Evolutionary conservation across 2,113 vertebrate species (phyloP).

Genomic region (Cynocephalus volans): DNA sequence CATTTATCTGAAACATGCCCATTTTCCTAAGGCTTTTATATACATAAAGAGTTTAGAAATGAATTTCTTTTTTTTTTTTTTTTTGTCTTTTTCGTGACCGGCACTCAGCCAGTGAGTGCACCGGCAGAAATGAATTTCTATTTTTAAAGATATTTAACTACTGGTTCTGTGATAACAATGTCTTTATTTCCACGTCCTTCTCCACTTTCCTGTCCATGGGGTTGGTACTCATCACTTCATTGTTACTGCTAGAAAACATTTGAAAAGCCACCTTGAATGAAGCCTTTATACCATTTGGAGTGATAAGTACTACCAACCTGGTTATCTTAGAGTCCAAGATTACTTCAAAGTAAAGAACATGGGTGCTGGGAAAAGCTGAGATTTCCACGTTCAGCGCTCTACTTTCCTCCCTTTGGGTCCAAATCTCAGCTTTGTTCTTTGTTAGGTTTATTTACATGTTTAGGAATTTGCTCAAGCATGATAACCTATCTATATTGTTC

Average conservation of each 20-base stretch:
- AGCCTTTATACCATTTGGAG: background rate
- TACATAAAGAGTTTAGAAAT: background rate
- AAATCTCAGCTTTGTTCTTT: background rate
- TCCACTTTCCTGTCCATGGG: background rate
- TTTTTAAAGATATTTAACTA: background rate
- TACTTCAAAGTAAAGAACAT: background rate
- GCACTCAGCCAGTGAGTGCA: no score
- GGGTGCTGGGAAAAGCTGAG: background rate
- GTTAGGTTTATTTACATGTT: background rate
- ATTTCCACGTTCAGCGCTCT: accelerated
- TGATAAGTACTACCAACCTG: background rate
- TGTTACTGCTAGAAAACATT: background rate
- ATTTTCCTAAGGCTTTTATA: background rate
- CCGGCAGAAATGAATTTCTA: background rate
- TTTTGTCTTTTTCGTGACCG: no score
- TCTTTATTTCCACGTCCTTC: background rate
- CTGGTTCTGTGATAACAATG: background rate
- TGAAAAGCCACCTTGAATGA: background rate
- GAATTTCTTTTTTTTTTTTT: constrained; percentile 5
- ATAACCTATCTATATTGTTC: background rate
- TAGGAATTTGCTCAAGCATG: background rate
- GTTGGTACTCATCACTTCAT: background rate
- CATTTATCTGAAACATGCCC: background rate
- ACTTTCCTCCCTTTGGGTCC: background rate
- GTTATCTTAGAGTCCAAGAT: background rate